These are phyloP conservation scores for Ciconia stormi DNA, from an alignment of 2,113 vertebrate species.

Conservation along the genomic window DNA sequence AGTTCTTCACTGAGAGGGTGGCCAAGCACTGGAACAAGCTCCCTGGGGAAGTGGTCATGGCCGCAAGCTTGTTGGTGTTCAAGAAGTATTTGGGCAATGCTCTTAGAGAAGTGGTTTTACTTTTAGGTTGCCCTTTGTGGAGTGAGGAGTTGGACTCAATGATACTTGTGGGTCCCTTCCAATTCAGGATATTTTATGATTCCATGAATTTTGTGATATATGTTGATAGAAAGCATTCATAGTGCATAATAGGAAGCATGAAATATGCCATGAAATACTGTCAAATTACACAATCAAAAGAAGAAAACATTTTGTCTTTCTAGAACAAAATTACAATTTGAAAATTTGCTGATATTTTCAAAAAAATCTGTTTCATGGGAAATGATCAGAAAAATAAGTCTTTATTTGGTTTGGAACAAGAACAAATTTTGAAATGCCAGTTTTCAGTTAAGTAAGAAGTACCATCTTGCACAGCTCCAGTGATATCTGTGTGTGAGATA, in stretches of 20 bases:
- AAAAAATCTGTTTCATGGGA: background rate
- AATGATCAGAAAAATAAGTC: background rate
- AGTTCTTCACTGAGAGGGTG: background rate
- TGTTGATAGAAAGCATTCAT: background rate
- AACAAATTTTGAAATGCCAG: background rate
- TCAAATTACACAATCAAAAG: background rate
- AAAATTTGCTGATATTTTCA: background rate
- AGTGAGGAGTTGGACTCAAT: background rate
- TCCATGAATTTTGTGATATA: background rate
- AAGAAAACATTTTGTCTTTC: background rate
- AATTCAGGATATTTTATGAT: background rate
- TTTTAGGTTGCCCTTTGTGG: background rate
- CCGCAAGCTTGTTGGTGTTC: background rate
- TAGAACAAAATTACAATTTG: background rate
- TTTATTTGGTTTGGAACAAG: constrained; percentile 23
- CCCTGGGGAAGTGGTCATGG: background rate
- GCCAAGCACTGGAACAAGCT: background rate
- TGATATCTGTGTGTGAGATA: background rate
- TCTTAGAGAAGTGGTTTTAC: background rate
- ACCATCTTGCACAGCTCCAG: constrained; percentile 12
- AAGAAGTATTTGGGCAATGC: background rate
- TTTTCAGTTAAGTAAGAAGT: constrained; percentile 30
- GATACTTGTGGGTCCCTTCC: background rate
- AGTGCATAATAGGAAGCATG: background rate
- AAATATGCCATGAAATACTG: background rate